These are phyloP conservation scores for Geococcyx californianus DNA, from an alignment of 2,113 vertebrate genomes.

Conservation along the genomic window DNA sequence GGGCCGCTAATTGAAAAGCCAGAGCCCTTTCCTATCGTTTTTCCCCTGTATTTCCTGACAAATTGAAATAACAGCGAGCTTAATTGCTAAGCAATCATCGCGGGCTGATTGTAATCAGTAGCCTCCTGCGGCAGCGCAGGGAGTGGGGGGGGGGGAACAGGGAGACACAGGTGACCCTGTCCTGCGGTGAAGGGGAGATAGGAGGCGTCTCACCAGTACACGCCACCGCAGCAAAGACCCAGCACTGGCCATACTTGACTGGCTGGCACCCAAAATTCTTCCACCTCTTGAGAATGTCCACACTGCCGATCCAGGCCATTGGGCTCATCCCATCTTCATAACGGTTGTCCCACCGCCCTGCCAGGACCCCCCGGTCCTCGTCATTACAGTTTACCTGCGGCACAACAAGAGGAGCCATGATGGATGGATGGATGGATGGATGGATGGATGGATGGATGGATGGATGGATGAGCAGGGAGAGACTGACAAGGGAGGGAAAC, in stretches of 20 bases:
- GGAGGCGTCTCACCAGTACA: conserved; percentile 75
- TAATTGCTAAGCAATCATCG: not conserved
- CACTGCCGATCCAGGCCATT: conserved; percentile 88
- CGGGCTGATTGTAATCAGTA: not conserved
- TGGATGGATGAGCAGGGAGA: not conserved
- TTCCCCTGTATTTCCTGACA: not conserved
- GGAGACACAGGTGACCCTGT: not conserved
- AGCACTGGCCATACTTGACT: conserved; percentile 94
- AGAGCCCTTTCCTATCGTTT: not conserved
- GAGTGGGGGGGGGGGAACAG: not conserved
- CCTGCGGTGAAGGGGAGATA: not conserved
- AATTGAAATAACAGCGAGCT: not conserved
- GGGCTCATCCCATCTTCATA: conserved; percentile 86
- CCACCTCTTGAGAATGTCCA: conserved; percentile 90
- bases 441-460: not conserved
- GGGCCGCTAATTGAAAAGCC: not conserved
- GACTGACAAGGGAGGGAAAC: too few relatives aligned
- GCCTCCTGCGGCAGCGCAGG: not conserved
- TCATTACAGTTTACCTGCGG: conserved; percentile 91
- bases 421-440: not conserved
- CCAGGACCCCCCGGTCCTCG: conserved; percentile 83
- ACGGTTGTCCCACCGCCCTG: conserved; percentile 82
- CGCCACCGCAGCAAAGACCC: conserved; percentile 95
- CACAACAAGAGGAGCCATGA: not conserved
- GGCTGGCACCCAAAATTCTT: conserved; percentile 75